Percentiles rank a stretch among this genome's conserved stretches.
These are phyloP conservation scores for Mimachlamys varia DNA, from an alignment of 2,888 invertebrate genomes.

Conservation along the genomic window DNA sequence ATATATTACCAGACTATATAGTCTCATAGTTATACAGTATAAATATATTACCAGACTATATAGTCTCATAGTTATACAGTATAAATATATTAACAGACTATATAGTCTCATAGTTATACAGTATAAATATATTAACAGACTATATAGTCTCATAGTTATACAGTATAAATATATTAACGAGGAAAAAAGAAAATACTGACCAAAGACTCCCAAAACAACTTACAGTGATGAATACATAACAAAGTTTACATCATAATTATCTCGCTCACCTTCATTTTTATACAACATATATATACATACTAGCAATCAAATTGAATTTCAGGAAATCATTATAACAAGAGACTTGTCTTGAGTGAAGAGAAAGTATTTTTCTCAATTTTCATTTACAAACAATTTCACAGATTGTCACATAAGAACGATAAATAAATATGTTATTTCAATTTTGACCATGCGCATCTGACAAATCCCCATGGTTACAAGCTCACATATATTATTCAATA, in stretches of 20 bases:
- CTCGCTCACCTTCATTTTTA: background rate
- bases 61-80: background rate
- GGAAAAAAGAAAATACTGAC: background rate
- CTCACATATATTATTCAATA: background rate
- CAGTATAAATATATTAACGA: background rate
- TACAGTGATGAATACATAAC: background rate
- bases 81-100: too few relatives aligned
- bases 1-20: too few relatives aligned
- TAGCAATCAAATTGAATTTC: background rate
- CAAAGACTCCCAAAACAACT: conserved; percentile 1
- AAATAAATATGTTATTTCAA: background rate
- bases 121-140: too few relatives aligned
- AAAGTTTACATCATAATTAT: background rate
- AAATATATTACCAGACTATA: too few relatives aligned
- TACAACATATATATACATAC: background rate
- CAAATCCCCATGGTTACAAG: background rate
- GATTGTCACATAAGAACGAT: background rate
- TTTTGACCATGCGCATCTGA: background rate
- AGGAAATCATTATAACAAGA: background rate
- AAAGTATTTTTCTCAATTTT: background rate
- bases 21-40: background rate
- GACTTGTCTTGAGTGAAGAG: background rate
- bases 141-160: background rate
- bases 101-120: background rate
- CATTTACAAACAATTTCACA: background rate